Conservation (phyloP, 2,797 vertebrate genomes). For the Paedocypris micromegethes region DNA sequence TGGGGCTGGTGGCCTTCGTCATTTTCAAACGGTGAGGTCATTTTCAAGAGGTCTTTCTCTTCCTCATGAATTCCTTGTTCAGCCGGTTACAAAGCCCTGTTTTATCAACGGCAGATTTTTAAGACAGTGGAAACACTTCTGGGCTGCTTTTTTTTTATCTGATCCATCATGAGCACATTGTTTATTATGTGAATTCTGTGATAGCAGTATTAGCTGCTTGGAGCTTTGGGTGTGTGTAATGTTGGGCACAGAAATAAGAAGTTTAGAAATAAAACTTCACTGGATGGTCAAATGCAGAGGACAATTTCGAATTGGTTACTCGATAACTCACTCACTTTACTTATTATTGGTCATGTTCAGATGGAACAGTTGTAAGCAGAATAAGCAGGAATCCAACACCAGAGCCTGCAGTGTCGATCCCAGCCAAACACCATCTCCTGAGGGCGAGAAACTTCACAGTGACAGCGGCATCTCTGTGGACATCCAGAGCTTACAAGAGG, state of each 20-base stretch:
- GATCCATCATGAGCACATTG: slow-evolving; percentile 22
- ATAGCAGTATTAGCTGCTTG: too few species aligned
- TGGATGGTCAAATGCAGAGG: too few species aligned
- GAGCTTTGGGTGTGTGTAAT: too few species aligned
- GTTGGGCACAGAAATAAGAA: too few species aligned
- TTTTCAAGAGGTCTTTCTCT: neutral
- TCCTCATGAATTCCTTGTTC: neutral
- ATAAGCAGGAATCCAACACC: slow-evolving; percentile 91
- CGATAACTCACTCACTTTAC: too few species aligned
- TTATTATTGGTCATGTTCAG: slow-evolving; percentile 54
- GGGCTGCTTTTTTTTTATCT: slow-evolving; percentile 18
- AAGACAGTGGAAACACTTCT: neutral
- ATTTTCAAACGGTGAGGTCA: slow-evolving; percentile 92
- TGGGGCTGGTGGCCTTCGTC: slow-evolving; percentile 89
- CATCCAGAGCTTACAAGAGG: slow-evolving; percentile 90
- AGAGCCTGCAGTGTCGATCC: slow-evolving; percentile 67
- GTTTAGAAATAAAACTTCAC: too few species aligned
- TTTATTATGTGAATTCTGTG: slow-evolving; percentile 8
- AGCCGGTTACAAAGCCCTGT: neutral
- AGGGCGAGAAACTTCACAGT: slow-evolving; percentile 95
- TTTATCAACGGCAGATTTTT: neutral
- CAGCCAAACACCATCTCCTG: slow-evolving; percentile 89
- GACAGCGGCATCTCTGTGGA: slow-evolving; percentile 97
- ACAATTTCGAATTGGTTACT: too few species aligned
- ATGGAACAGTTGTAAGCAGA: slow-evolving; percentile 97